phyloP scores from a whole-genome alignment of 2,797 vertebrate species.

The Falco biarmicus region DNA sequence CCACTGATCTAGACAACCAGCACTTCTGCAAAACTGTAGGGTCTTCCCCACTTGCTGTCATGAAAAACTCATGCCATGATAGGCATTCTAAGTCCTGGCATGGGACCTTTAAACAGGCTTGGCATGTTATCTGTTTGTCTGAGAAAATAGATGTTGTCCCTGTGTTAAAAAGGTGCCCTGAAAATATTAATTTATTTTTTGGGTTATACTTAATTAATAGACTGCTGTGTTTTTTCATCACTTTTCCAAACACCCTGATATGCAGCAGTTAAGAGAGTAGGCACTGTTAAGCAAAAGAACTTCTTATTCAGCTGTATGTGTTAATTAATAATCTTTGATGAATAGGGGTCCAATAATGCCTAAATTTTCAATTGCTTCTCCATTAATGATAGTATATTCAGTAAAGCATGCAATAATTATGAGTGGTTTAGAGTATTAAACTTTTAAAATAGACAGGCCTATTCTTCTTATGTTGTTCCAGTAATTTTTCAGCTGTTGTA shows the following conservation, averaged over 20 bases:
- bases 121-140: background rate
- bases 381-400: background rate
- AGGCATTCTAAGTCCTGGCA: background rate
- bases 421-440: background rate
- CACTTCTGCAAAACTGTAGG: background rate
- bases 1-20: background rate
- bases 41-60: background rate
- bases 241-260: background rate
- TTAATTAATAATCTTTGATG: background rate
- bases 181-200: background rate
- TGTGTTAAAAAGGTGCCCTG: background rate
- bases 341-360: background rate
- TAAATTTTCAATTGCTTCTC: background rate
- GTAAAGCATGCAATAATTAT: background rate
- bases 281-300: background rate
- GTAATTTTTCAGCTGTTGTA: background rate
- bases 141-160: background rate
- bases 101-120: background rate
- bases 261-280: background rate
- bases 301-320: background rate
- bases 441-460: background rate
- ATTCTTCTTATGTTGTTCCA: background rate
- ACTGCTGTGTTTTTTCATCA: background rate
- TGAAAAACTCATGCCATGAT: background rate
- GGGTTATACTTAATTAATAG: background rate